Evolutionary conservation across 2,113 vertebrate species (phyloP).

Genomic region (Myotis davidii): DNA sequence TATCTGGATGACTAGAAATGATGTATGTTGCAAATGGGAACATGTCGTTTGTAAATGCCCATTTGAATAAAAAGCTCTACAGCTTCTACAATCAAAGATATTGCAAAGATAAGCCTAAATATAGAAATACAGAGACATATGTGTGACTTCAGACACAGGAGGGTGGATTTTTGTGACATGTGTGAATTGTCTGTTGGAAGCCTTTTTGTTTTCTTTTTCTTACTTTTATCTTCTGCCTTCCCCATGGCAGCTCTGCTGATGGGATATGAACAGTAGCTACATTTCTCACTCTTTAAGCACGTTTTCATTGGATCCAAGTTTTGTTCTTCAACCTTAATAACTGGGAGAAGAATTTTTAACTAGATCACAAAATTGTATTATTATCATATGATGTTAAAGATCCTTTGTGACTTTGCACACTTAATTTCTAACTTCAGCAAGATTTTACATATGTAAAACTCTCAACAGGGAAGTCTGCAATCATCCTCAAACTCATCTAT

Average conservation of each 20-base stretch:
- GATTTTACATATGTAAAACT: slow-evolving; percentile 82
- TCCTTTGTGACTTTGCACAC: slow-evolving; percentile 80
- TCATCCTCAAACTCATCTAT: slow-evolving; percentile 73
- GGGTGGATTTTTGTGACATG: slow-evolving; percentile 79
- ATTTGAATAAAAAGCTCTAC: slow-evolving; percentile 67
- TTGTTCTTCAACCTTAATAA: slow-evolving; percentile 83
- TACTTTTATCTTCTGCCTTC: slow-evolving; percentile 82
- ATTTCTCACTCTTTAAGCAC: slow-evolving; percentile 76
- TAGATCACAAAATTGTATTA: slow-evolving; percentile 82
- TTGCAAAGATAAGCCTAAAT: slow-evolving; percentile 76
- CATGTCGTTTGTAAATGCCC: slow-evolving; percentile 71
- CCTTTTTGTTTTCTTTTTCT: slow-evolving; percentile 83
- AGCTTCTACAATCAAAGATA: slow-evolving; percentile 72
- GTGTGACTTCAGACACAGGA: slow-evolving; percentile 81
- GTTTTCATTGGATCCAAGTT: slow-evolving; percentile 81
- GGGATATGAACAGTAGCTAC: slow-evolving; percentile 65
- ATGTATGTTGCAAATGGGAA: slow-evolving; percentile 61
- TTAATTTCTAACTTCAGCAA: slow-evolving; percentile 85
- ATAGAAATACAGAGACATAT: slow-evolving; percentile 80
- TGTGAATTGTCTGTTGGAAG: slow-evolving; percentile 83
- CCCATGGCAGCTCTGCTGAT: slow-evolving; percentile 79
- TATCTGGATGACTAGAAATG: slow-evolving; percentile 56
- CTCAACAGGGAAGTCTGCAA: slow-evolving; percentile 13
- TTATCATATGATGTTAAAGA: slow-evolving; percentile 83
- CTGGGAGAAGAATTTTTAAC: slow-evolving; percentile 81